Percentiles rank a stretch among this genome's conserved stretches.
These are phyloP conservation scores for Pavo muticus DNA, from an alignment of 2,113 vertebrate genomes.

Conservation along the genomic window DNA sequence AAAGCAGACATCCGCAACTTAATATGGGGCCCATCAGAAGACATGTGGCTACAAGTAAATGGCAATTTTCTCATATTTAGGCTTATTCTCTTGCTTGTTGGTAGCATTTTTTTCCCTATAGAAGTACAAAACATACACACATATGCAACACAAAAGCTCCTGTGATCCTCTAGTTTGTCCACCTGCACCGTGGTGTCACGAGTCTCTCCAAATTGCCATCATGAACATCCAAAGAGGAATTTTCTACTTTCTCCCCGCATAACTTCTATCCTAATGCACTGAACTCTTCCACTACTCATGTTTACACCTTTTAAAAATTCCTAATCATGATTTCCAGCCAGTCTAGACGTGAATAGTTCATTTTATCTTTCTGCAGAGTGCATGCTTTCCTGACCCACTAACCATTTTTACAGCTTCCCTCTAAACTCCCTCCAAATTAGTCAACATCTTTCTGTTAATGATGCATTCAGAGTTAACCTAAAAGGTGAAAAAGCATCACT, in stretches of 20 bases:
- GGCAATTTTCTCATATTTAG: not conserved
- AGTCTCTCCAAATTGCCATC: not conserved
- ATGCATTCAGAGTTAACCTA: slow-evolving; percentile 59
- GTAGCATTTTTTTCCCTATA: not conserved
- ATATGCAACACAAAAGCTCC: not conserved
- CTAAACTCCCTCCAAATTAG: slow-evolving; percentile 72
- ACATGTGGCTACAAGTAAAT: not conserved
- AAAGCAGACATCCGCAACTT: not conserved
- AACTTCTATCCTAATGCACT: not conserved
- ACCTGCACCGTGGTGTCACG: not conserved
- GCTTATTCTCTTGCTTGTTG: not conserved
- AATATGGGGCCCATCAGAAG: not conserved
- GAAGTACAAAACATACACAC: not conserved
- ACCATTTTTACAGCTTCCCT: slow-evolving; percentile 18
- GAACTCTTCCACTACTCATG: not conserved
- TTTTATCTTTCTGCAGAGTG: slow-evolving; percentile 17
- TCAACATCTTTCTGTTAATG: slow-evolving; percentile 67
- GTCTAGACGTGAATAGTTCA: not conserved
- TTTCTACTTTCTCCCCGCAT: not conserved
- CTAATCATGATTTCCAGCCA: not conserved
- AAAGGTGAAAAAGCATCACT: slow-evolving; percentile 57
- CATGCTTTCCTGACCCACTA: not conserved
- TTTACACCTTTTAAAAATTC: not conserved
- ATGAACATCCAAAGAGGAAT: not conserved
- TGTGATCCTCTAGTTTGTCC: not conserved